Evolutionary conservation across 2,113 vertebrate genomes (phyloP), one percentile per base, ranked within the genome.

Genomic region (Sinocyclocheilus maitianheensis): DNA sequence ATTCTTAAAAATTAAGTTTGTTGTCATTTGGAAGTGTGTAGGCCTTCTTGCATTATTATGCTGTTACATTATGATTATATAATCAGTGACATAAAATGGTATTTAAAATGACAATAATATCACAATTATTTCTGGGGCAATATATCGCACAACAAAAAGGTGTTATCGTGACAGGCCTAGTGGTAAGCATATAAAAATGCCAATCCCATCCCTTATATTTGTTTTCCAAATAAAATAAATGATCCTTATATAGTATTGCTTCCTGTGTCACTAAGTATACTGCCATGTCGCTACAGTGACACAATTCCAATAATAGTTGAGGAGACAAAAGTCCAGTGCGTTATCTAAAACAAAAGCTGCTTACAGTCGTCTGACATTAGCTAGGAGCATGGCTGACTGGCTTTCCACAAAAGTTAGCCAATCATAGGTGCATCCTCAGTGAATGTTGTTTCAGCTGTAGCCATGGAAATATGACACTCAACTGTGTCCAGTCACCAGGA

Each of bases 271-370:
- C 16, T 37, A 34, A 48, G 8, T 14, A 40, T 18, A 78, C 5
- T 34, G 76, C 37, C n/a, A 43, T 46, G 22, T 18, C 13, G 13
- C n/a, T 16, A 26, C 37, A 65, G 14, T 14, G 26, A 55, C 20
- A 71, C 20, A 40, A 43, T 34, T 82, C 26, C 81, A 37, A 84
- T 74, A 58, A 84, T 55, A 24, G 20, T 22, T 0, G 22, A 37
- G 30, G 26, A 71, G 43, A 53, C 46, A 53, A 26, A 37, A 34
- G 24, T 51, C 40, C 26, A 84, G 48, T 51, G 30, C 43, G 30
- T 40, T 43, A 16, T 60, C 67, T 72, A 22, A 74, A 55, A 74
- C 26, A 58, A 83, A 83, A 83, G 67, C 67, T 74, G 20, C 81
- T 83, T 83, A 72, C 11, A 83, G 30, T 24, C 51, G 0, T 40